Evolutionary conservation across 2,797 vertebrate genomes (phyloP).

Genomic region (Florisuga fusca): DNA sequence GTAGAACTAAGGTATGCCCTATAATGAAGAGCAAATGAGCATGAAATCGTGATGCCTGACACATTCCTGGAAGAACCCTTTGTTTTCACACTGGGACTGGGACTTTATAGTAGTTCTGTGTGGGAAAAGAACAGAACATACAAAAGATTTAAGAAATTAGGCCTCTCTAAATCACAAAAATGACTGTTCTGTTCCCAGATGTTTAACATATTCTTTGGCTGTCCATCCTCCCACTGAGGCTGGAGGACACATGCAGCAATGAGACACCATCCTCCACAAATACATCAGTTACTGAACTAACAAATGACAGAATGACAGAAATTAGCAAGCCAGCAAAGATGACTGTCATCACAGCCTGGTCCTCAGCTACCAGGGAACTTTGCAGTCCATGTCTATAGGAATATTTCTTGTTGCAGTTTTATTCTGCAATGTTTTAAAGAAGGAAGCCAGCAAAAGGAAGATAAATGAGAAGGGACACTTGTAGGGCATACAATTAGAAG

Average conservation of each 20-base stretch:
- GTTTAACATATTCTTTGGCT: background rate
- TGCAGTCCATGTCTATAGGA: background rate
- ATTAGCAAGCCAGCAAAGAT: background rate
- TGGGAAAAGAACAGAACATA: background rate
- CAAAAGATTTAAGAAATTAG: background rate
- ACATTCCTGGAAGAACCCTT: background rate
- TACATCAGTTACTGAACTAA: background rate
- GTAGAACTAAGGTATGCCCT: background rate
- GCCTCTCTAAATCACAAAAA: background rate
- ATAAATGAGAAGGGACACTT: background rate
- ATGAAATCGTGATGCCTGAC: background rate
- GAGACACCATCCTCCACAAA: background rate
- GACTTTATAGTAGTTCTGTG: background rate
- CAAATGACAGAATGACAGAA: background rate
- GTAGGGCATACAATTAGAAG: background rate
- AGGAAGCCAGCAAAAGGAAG: background rate
- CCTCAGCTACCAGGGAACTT: background rate
- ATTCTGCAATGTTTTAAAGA: background rate
- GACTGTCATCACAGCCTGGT: background rate
- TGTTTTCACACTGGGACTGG: background rate
- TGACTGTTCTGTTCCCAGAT: background rate
- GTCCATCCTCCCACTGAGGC: background rate
- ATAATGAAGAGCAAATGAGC: background rate
- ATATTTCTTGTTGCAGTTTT: background rate
- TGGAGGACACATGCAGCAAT: background rate